phyloP scores from a whole-genome alignment of 2,888 invertebrate species.

The Conistra vaccinii region DNA sequence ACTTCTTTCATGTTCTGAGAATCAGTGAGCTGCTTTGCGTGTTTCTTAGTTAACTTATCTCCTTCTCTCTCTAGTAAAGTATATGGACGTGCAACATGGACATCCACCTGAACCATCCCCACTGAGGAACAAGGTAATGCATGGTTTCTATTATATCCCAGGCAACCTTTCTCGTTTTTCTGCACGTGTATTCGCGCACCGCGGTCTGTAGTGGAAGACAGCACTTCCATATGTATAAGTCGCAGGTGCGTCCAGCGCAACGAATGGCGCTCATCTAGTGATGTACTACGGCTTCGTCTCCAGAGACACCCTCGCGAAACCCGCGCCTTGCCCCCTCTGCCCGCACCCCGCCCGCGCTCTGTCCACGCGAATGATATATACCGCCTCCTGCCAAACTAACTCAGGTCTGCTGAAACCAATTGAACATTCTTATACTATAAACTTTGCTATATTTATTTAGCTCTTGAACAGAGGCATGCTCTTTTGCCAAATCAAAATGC shows the following conservation, averaged over 20 bases:
- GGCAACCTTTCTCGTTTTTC: background rate
- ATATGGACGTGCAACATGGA: too few relatives aligned
- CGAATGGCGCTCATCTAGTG: conserved; percentile 2
- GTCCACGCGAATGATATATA: background rate
- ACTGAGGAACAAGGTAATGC: background rate
- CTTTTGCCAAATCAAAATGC: background rate
- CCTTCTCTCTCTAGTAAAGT: background rate
- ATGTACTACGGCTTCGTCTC: conserved; percentile 11
- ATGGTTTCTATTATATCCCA: background rate
- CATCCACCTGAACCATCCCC: background rate
- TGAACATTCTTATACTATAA: background rate
- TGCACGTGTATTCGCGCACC: background rate
- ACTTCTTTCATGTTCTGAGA: background rate
- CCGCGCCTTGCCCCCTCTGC: background rate
- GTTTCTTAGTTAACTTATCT: background rate
- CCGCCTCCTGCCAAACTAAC: background rate
- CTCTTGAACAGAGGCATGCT: background rate
- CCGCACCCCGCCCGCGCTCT: background rate
- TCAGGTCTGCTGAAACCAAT: conserved; percentile 13
- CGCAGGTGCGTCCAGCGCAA: conserved; percentile 24
- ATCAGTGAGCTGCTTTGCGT: background rate
- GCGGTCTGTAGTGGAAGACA: too few relatives aligned
- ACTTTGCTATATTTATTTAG: background rate
- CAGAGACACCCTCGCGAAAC: conserved; percentile 1
- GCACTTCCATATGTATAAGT: background rate